phyloP scores from a whole-genome alignment of 37 sponge, comb jelly and placozoan genomes.

The Halichondria panicea region DNA sequence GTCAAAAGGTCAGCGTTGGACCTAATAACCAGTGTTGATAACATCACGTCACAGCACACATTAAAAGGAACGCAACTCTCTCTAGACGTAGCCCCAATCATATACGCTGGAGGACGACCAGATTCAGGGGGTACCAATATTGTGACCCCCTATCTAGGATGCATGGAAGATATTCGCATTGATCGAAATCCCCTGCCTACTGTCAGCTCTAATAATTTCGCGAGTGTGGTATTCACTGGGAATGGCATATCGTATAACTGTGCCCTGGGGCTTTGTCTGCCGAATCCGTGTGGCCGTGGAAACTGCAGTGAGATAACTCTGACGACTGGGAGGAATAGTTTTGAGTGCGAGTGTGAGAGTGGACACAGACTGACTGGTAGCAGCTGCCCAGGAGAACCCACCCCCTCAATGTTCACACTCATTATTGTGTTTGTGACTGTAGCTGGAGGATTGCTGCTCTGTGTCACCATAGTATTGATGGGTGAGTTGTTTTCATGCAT shows the following conservation, averaged over 20 bases:
- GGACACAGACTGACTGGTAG: not conserved
- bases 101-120: slow-evolving; percentile 53
- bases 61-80: slow-evolving; percentile 24
- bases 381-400: not conserved
- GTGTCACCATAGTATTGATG: not conserved
- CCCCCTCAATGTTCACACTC: not conserved
- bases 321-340: too few species aligned
- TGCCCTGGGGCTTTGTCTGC: slow-evolving; percentile 36
- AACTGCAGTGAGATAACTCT: slow-evolving; percentile 36
- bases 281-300: slow-evolving; percentile 44
- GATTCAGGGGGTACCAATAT: not conserved
- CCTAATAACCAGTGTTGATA: slow-evolving; percentile 26
- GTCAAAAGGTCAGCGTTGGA: slow-evolving; percentile 22
- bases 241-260: slow-evolving; percentile 4
- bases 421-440: not conserved
- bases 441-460: not conserved
- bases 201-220: slow-evolving; percentile 37
- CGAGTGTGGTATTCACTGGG: slow-evolving; percentile 31
- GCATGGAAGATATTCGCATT: slow-evolving; percentile 56
- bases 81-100: slow-evolving; percentile 26
- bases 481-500: slow-evolving; percentile 2
- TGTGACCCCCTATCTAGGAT: slow-evolving; percentile 26
- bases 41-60: slow-evolving; percentile 1
- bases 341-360: slow-evolving; percentile 35
- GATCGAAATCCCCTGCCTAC: slow-evolving; percentile 34